phyloP scores from a whole-genome alignment of 2,113 vertebrate genomes.

The Columba livia region DNA sequence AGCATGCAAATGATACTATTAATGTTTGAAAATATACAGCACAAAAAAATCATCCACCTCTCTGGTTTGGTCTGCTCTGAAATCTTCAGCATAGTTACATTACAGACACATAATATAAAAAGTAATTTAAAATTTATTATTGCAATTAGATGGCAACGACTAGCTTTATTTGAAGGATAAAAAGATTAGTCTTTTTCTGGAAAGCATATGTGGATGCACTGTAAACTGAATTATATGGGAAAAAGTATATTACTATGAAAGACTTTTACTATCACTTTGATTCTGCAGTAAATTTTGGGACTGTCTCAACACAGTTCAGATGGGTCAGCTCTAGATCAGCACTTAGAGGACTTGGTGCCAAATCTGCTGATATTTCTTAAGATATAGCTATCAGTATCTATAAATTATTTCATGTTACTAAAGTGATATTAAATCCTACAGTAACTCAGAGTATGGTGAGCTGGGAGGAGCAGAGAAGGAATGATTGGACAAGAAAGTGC shows the following conservation, averaged over 20 bases:
- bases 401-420: neutral
- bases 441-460: neutral
- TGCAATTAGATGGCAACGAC: neutral
- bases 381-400: neutral
- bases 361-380: neutral
- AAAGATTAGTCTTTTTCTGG: neutral
- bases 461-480: neutral
- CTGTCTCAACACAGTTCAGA: neutral
- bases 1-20: constrained; percentile 68
- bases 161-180: neutral
- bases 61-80: constrained; percentile 39
- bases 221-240: neutral
- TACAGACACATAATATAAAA: neutral
- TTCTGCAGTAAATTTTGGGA: neutral
- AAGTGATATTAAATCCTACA: neutral
- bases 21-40: constrained; percentile 62
- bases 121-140: constrained; percentile 13
- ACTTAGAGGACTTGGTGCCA: neutral
- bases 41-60: constrained; percentile 15
- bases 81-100: neutral
- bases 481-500: neutral
- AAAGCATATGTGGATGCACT: neutral
- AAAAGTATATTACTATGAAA: neutral
- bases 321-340: neutral
- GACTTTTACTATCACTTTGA: neutral